Evolutionary conservation across 1,140 invertebrate genomes (phyloP).

Genomic region (Saccostrea cuccullata): DNA sequence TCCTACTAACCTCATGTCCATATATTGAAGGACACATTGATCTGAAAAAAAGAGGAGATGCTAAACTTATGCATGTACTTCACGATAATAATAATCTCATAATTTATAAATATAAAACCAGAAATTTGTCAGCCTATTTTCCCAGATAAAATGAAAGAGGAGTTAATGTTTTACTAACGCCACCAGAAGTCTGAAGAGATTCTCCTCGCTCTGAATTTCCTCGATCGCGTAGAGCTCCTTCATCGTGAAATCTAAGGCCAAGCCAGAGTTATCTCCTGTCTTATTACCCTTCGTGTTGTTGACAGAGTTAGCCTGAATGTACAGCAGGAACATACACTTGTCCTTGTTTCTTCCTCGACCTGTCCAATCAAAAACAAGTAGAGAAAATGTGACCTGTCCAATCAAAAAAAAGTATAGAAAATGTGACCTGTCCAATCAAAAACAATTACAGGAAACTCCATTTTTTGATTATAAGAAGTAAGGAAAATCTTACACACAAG

Average conservation of each 20-base stretch:
- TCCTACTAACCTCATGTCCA: conserved; percentile 86
- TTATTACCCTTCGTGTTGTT: conserved; percentile 81
- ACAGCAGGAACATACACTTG: conserved; percentile 85
- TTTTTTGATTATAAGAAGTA: not conserved
- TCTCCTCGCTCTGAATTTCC: conserved; percentile 88
- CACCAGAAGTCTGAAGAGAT: conserved; percentile 86
- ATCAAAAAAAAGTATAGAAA: not conserved
- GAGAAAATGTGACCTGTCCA: not conserved
- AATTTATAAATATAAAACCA: no score
- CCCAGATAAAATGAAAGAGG: no score
- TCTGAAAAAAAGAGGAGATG: conserved; percentile 58
- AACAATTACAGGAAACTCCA: not conserved
- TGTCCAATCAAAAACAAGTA: conserved; percentile 48
- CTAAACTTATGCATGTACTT: not conserved
- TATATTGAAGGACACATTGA: conserved; percentile 95
- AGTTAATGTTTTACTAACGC: conserved; percentile 61
- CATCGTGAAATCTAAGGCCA: conserved; percentile 77
- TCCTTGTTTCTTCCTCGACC: conserved; percentile 79
- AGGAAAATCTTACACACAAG: no score
- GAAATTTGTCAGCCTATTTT: no score
- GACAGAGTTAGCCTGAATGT: conserved; percentile 87
- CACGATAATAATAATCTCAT: not conserved
- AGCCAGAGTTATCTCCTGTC: conserved; percentile 79
- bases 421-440: not conserved
- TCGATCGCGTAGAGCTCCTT: conserved; percentile 80